Evolutionary conservation across 2,797 vertebrate species (phyloP).

Genomic region (Brachyalestes nurse): DNA sequence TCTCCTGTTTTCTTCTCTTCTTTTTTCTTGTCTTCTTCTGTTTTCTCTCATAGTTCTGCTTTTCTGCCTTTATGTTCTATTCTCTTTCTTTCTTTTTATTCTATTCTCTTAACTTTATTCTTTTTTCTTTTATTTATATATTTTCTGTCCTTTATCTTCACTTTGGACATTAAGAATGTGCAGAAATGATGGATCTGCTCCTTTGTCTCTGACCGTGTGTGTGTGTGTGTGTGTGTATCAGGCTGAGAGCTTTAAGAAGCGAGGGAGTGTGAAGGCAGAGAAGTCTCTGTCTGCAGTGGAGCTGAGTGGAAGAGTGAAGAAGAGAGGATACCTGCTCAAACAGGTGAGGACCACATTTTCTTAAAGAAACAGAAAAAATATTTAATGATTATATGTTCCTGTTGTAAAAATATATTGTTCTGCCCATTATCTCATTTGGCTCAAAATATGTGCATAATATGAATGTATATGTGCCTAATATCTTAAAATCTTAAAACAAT

Average conservation of each 20-base stretch:
- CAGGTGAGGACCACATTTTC: conserved; percentile 78
- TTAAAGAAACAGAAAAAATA: no score
- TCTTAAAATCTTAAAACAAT: no score
- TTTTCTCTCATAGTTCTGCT: not conserved
- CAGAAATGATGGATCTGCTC: not conserved
- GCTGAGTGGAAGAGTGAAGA: conserved; percentile 87
- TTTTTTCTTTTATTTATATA: not conserved
- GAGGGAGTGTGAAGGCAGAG: conserved; percentile 81
- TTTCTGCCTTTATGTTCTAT: not conserved
- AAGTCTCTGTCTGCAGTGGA: conserved; percentile 83
- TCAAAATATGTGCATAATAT: no score
- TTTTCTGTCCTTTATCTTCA: no score
- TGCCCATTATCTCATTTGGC: no score
- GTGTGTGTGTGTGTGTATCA: conserved; percentile 59
- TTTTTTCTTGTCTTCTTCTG: not conserved
- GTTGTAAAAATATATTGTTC: no score
- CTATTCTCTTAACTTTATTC: not conserved
- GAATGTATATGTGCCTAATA: no score
- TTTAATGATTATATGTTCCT: no score
- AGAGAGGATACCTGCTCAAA: conserved; percentile 92
- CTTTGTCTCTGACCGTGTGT: not conserved
- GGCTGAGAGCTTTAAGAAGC: conserved; percentile 86
- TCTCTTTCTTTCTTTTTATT: not conserved
- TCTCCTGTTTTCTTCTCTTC: not conserved
- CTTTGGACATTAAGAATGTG: not conserved